Conservation (phyloP, 2,797 vertebrate species). For the Scolopax rusticola region DNA sequence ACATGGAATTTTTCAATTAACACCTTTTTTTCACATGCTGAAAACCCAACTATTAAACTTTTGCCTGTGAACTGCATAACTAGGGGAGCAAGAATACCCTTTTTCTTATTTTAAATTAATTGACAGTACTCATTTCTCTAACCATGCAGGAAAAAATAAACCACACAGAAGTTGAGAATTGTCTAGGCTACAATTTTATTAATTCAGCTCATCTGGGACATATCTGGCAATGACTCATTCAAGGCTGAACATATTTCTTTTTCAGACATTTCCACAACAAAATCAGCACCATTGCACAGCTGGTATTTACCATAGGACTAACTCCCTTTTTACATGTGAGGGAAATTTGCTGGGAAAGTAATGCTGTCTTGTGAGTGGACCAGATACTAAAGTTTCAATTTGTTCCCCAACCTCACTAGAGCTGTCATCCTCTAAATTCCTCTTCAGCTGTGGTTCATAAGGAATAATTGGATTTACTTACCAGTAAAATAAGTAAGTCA, state of each 20-base stretch:
- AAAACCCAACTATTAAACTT: neutral
- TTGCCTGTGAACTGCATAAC: neutral
- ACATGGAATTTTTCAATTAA: conserved; percentile 16
- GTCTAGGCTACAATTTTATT: neutral
- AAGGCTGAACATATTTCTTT: neutral
- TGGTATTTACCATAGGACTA: neutral
- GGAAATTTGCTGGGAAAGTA: neutral
- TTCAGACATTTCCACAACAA: neutral
- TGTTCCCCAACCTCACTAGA: neutral
- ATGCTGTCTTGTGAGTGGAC: neutral
- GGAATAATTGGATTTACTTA: neutral
- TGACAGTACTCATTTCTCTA: neutral
- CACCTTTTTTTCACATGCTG: conserved; percentile 10
- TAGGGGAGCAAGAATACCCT: neutral
- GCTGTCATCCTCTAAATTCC: neutral
- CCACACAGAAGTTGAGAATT: neutral
- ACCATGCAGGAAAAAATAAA: neutral
- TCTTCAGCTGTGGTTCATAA: neutral
- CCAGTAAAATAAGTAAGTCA: neutral
- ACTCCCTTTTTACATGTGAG: neutral
- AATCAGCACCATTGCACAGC: neutral
- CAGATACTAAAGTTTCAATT: neutral
- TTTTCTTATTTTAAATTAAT: neutral
- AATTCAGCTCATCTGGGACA: neutral
- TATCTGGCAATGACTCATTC: neutral